A percentile compares a stretch with the other conserved stretches of the same genome.
These are phyloP conservation scores for Cassiopea xamachana DNA, from an alignment of 30 jellyfish, hydroid and myxozoan genomes.

Conservation along the genomic window DNA sequence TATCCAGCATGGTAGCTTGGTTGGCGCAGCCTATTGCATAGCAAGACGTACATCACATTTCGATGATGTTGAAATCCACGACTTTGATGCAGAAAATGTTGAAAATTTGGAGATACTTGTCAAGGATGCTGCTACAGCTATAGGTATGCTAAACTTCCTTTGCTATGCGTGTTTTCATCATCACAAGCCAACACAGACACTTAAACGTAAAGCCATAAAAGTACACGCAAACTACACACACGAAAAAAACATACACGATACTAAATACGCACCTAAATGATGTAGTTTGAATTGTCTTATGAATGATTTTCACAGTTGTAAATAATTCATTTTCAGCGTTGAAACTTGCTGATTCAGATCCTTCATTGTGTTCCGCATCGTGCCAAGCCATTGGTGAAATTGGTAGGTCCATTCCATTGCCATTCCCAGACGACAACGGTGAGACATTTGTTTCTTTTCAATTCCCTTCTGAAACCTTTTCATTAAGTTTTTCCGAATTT, in stretches of 20 bases:
- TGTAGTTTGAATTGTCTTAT: too few species aligned
- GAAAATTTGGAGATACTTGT: neutral
- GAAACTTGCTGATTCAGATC: conserved; percentile 42
- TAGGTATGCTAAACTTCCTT: conserved; percentile 17
- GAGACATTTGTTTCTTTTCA: neutral
- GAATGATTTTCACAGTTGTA: too few species aligned
- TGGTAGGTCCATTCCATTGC: conserved; percentile 67
- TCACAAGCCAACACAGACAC: too few species aligned
- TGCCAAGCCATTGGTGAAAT: conserved; percentile 91
- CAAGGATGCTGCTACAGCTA: conserved; percentile 17
- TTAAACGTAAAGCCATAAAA: too few species aligned
- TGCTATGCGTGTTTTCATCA: too few species aligned
- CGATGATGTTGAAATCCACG: neutral
- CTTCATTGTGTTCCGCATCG: conserved; percentile 37
- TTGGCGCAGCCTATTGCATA: conserved; percentile 59
- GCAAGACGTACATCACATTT: conserved; percentile 7
- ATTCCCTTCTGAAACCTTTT: neutral
- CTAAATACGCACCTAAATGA: too few species aligned
- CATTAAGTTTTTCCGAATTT: neutral
- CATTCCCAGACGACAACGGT: conserved; percentile 46
- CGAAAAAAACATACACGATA: too few species aligned
- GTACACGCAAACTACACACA: too few species aligned
- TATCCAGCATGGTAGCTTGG: conserved; percentile 55
- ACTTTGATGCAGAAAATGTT: neutral
- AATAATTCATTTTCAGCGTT: conserved; percentile 40